Conservation (phyloP, 2,113 vertebrate species). For the Heteronetta atricapilla region DNA sequence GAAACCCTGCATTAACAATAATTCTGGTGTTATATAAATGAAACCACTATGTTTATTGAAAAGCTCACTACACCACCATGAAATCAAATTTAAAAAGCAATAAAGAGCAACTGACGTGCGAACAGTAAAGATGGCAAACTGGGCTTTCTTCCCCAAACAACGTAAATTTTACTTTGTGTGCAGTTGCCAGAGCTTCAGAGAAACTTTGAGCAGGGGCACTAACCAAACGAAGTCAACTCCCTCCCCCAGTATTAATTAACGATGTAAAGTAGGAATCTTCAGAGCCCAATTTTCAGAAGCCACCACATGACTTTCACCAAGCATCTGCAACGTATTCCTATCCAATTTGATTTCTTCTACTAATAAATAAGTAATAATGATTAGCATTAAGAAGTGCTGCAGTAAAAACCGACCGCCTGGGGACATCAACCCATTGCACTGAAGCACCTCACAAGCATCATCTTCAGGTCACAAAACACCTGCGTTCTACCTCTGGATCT, state of each 20-base stretch:
- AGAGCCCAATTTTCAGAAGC: neutral
- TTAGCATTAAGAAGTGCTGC: neutral
- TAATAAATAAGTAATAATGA: neutral
- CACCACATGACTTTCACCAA: neutral
- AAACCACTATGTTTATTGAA: constrained; percentile 54
- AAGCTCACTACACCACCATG: constrained; percentile 7
- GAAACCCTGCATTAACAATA: constrained; percentile 51
- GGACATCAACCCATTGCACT: rapidly evolving
- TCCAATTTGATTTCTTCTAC: neutral
- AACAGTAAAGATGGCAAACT: neutral
- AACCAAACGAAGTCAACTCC: neutral
- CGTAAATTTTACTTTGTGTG: neutral
- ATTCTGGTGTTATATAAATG: constrained; percentile 46
- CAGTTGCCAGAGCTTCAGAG: neutral
- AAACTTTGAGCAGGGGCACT: neutral
- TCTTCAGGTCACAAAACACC: neutral
- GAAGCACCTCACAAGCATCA: neutral
- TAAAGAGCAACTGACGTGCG: constrained; percentile 18
- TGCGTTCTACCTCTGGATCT: neutral
- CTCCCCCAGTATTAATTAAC: neutral
- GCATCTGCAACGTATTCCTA: neutral
- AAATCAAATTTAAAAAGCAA: constrained; percentile 61
- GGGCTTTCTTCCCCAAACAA: neutral
- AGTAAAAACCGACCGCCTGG: neutral
- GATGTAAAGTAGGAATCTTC: neutral